These are phyloP conservation scores for Sphaerophoria rueppellii DNA, from an alignment of 2,888 invertebrate species.

Conservation along the genomic window DNA sequence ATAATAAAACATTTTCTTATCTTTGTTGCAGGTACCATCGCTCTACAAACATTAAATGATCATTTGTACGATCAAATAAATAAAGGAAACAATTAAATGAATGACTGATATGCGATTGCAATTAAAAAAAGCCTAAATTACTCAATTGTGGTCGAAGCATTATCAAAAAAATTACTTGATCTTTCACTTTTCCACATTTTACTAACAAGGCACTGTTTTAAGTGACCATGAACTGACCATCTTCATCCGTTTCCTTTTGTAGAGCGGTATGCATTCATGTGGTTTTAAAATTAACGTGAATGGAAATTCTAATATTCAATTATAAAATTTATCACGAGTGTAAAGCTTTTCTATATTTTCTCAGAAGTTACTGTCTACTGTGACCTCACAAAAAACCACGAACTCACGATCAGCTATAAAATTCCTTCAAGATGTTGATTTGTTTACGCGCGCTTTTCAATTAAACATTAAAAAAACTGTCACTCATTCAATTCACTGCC, in stretches of 20 bases:
- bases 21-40: neutral
- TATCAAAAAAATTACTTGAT: too few relatives aligned
- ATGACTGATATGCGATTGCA: too few relatives aligned
- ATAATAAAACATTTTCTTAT: neutral
- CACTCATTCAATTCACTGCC: conserved; percentile 27
- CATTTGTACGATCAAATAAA: too few relatives aligned
- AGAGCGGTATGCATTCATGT: neutral
- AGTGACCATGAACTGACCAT: too few relatives aligned
- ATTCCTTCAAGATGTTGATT: too few relatives aligned
- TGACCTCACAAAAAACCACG: neutral
- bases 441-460: neutral
- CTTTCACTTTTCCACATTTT: too few relatives aligned
- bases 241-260: neutral
- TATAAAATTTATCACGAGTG: neutral
- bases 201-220: too few relatives aligned
- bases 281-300: neutral
- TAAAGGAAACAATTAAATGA: too few relatives aligned
- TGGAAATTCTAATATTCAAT: neutral
- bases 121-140: too few relatives aligned
- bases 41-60: neutral
- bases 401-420: neutral
- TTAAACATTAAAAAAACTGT: conserved; percentile 5
- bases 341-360: neutral
- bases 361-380: neutral
- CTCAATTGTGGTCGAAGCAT: too few relatives aligned